A percentile compares a stretch with the other conserved stretches of the same genome.
Conservation (phyloP, 2,797 vertebrate genomes). For the Emys orbicularis region DNA sequence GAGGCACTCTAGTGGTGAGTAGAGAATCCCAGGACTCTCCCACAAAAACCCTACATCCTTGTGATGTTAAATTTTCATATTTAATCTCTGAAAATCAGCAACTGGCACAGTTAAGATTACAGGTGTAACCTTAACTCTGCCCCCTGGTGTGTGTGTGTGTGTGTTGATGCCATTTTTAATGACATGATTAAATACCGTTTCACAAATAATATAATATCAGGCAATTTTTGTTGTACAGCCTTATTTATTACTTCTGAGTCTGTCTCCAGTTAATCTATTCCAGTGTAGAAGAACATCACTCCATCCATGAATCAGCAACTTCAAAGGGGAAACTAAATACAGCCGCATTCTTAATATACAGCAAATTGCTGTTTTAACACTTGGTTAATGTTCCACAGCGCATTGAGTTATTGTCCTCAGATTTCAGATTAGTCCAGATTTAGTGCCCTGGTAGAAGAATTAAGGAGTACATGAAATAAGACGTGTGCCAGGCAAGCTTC, state of each 20-base stretch:
- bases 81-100: slow-evolving; percentile 26
- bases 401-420: slow-evolving; percentile 72
- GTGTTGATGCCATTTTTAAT: slow-evolving; percentile 34
- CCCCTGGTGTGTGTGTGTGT: neutral
- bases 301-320: slow-evolving; percentile 76
- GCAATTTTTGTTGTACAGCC: slow-evolving; percentile 63
- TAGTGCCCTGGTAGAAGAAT: slow-evolving; percentile 74
- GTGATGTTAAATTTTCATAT: neutral
- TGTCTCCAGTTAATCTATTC: slow-evolving; percentile 76
- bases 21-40: neutral
- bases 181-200: slow-evolving; percentile 48
- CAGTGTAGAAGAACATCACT: slow-evolving; percentile 75
- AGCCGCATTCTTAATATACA: slow-evolving; percentile 66
- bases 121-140: slow-evolving; percentile 21
- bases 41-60: neutral
- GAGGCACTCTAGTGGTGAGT: neutral
- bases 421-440: slow-evolving; percentile 77
- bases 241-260: slow-evolving; percentile 78
- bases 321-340: slow-evolving; percentile 68
- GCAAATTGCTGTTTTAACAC: slow-evolving; percentile 72
- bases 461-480: slow-evolving; percentile 71
- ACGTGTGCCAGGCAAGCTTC: slow-evolving; percentile 52
- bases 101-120: neutral
- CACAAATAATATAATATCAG: slow-evolving; percentile 69
- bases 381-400: slow-evolving; percentile 72